phyloP scores from a whole-genome alignment of 1,140 invertebrate species.

The Portunus trituberculatus region DNA sequence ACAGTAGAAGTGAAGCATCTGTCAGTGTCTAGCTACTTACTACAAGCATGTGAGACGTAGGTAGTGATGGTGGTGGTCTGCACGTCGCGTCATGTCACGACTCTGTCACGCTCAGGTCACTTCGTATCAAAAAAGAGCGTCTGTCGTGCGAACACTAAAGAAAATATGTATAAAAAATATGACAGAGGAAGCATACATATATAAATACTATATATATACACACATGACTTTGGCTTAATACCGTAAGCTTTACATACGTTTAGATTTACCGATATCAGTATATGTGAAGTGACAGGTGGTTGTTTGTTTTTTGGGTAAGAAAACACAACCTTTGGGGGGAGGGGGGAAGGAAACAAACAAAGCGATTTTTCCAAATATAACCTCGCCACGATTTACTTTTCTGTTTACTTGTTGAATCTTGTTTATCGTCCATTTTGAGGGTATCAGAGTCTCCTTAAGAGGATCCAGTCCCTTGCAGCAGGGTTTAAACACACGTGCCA shows the following conservation, averaged over 20 bases:
- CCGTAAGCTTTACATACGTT: not conserved
- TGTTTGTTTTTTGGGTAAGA: not conserved
- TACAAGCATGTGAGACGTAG: not conserved
- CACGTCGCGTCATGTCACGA: not conserved
- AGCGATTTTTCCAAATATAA: not conserved
- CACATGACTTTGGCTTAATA: slow-evolving; percentile 13
- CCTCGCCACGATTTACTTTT: not conserved
- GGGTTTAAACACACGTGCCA: not conserved
- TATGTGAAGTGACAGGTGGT: not conserved
- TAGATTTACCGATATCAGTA: not conserved
- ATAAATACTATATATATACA: not conserved
- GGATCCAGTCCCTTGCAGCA: not conserved
- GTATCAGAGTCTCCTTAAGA: not conserved
- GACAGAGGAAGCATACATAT: not conserved
- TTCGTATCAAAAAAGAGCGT: not conserved
- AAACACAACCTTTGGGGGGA: not conserved
- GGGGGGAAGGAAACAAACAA: not conserved
- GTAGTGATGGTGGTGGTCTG: not conserved
- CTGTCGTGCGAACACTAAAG: not conserved
- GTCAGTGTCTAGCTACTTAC: not conserved
- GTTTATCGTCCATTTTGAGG: not conserved
- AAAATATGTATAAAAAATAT: not conserved
- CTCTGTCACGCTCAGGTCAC: not conserved
- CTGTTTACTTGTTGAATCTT: not conserved
- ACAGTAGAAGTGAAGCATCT: not conserved